These are phyloP conservation scores for Aegypius monachus DNA, from an alignment of 2,113 vertebrate species.

Conservation along the genomic window DNA sequence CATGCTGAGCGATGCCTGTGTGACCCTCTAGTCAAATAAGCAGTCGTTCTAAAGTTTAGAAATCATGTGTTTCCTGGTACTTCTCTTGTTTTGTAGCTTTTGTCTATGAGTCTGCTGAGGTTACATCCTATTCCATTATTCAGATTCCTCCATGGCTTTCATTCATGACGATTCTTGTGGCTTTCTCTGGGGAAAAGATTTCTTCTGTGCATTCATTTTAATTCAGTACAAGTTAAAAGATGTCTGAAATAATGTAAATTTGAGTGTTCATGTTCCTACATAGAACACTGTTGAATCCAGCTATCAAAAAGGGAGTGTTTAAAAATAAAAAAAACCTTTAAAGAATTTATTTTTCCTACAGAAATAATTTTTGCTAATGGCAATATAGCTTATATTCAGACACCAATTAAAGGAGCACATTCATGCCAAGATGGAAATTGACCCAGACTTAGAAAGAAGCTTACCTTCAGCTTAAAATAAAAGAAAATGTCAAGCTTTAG, in stretches of 20 bases:
- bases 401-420: background rate
- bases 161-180: background rate
- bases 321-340: background rate
- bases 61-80: background rate
- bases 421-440: background rate
- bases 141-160: background rate
- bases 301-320: background rate
- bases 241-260: background rate
- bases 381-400: background rate
- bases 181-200: background rate
- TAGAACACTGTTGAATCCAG: background rate
- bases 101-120: background rate
- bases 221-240: background rate
- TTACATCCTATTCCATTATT: background rate
- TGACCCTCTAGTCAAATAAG: background rate
- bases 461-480: background rate
- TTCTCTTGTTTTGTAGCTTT: background rate
- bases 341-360: background rate
- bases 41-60: background rate
- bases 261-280: background rate
- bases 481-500: background rate
- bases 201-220: background rate
- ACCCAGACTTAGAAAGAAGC: background rate
- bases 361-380: background rate
- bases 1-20: background rate